phyloP scores from a whole-genome alignment of 2,797 vertebrate genomes.

The Corythornis leucogaster region DNA sequence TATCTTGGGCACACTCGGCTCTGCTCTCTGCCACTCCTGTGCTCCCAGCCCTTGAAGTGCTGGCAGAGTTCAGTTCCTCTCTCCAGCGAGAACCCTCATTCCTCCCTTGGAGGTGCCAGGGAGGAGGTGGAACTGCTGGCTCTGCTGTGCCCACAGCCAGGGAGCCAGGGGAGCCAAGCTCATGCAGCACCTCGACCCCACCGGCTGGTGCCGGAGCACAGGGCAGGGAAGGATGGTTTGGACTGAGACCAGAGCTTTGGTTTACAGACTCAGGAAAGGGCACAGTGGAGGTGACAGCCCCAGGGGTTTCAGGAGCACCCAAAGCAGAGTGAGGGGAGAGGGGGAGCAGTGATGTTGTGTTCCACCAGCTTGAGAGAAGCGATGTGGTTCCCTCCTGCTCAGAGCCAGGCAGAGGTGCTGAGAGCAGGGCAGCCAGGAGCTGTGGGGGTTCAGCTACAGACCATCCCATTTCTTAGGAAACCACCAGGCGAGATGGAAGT shows the following conservation, averaged over 20 bases:
- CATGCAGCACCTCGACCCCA: background rate
- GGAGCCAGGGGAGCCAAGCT: background rate
- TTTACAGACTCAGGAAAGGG: background rate
- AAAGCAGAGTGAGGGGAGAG: background rate
- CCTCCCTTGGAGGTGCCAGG: accelerated
- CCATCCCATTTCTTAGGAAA: background rate
- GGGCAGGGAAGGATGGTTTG: background rate
- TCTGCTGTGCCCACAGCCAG: accelerated
- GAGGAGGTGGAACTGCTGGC: accelerated
- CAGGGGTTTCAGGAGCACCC: background rate
- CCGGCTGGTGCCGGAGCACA: accelerated
- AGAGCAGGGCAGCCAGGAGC: background rate
- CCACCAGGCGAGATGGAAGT: background rate
- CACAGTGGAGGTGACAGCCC: background rate
- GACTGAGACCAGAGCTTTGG: background rate
- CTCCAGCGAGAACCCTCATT: accelerated
- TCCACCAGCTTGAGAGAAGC: background rate
- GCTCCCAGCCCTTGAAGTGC: background rate
- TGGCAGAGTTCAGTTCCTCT: background rate
- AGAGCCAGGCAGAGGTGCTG: background rate
- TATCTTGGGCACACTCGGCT: accelerated
- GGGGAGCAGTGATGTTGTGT: background rate
- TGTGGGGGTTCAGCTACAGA: too few species aligned
- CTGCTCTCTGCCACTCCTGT: accelerated
- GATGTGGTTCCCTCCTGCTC: accelerated